A percentile compares a stretch with the other conserved stretches of the same genome.
These are phyloP conservation scores for Dioctria rufipes DNA, from an alignment of 2,888 invertebrate genomes.

Conservation along the genomic window DNA sequence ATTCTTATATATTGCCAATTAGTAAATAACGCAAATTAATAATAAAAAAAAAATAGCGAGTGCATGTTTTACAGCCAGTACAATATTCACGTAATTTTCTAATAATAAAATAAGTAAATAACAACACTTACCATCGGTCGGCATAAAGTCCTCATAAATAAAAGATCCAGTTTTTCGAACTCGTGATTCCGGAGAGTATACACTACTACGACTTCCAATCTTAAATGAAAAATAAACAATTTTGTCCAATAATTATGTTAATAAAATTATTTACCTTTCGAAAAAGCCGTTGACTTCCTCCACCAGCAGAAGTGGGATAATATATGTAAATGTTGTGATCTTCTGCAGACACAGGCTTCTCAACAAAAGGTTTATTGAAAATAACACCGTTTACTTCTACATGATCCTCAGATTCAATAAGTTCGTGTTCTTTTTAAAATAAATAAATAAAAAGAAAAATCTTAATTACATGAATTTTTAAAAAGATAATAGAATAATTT, in stretches of 20 bases:
- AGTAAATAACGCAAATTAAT: background rate
- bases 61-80: slow-evolving; percentile 15
- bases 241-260: background rate
- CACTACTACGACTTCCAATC: slow-evolving; percentile 99
- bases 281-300: slow-evolving; percentile 97
- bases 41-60: background rate
- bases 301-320: slow-evolving; percentile 98
- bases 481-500: slow-evolving; percentile 63
- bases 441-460: slow-evolving; percentile 19
- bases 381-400: slow-evolving; percentile 96
- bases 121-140: slow-evolving; percentile 89
- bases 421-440: slow-evolving; percentile 81
- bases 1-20: slow-evolving; percentile 14
- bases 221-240: slow-evolving; percentile 65
- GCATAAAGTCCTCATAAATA: slow-evolving; percentile 99
- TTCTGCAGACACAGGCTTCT: slow-evolving; percentile 99
- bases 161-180: slow-evolving; percentile 98
- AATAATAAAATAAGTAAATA: slow-evolving; percentile 1
- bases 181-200: slow-evolving; percentile 96
- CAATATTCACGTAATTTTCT: slow-evolving; percentile 8
- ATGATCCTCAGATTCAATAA: slow-evolving; percentile 96
- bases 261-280: slow-evolving; percentile 81
- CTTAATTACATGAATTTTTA: background rate
- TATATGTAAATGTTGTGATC: slow-evolving; percentile 99
- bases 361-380: slow-evolving; percentile 99